Conservation (phyloP, 2,797 vertebrate genomes). For the Coreius guichenoti region DNA sequence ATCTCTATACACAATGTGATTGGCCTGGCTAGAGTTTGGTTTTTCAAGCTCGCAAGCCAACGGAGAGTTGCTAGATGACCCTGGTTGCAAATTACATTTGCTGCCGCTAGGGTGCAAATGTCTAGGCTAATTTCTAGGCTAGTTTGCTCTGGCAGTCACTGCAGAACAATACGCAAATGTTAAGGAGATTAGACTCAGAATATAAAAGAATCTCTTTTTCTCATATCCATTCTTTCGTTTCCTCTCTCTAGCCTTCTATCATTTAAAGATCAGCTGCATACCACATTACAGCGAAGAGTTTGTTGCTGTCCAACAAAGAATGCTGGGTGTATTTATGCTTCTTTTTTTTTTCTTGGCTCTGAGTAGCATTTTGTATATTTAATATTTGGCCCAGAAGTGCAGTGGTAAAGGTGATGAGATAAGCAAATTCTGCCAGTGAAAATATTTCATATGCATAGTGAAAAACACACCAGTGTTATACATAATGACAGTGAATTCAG, state of each 20-base stretch:
- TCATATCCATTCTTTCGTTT: too few relatives aligned
- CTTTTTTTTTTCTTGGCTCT: neutral
- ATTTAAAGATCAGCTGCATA: neutral
- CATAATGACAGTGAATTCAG: neutral
- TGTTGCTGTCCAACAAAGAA: neutral
- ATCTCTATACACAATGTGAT: too few relatives aligned
- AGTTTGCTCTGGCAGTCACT: neutral
- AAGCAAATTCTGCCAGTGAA: conserved; percentile 15
- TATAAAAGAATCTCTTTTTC: conserved; percentile 6
- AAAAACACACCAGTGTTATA: conserved; percentile 4
- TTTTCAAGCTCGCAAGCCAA: too few relatives aligned
- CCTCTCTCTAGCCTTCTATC: neutral
- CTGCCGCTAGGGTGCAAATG: too few relatives aligned
- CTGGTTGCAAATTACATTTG: too few relatives aligned
- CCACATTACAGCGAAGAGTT: neutral
- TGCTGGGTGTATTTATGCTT: neutral
- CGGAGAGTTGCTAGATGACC: too few relatives aligned
- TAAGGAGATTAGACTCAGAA: conserved; percentile 73
- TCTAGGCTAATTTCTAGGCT: too few relatives aligned
- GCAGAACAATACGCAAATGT: conserved; percentile 7
- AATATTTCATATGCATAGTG: neutral
- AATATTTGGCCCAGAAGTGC: neutral
- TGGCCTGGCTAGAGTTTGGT: too few relatives aligned
- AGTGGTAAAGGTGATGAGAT: conserved; percentile 14
- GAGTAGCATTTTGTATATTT: conserved; percentile 3